phyloP scores from a whole-genome alignment of 2,113 vertebrate genomes.

The Oryzias melastigma region DNA sequence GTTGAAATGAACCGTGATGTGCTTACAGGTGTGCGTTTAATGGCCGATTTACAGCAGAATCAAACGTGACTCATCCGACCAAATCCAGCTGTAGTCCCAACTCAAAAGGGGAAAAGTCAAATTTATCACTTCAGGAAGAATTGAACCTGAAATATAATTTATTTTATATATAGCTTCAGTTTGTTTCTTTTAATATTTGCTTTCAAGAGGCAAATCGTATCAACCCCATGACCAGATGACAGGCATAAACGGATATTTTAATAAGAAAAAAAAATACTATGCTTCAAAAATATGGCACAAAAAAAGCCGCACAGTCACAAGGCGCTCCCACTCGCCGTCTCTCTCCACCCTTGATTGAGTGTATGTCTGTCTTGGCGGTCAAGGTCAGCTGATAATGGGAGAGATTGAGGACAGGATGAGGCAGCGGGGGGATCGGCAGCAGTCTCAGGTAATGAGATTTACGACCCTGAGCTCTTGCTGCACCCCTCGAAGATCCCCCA shows the following conservation, averaged over 20 bases:
- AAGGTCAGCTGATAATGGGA: slow-evolving; percentile 77
- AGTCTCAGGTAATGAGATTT: slow-evolving; percentile 77
- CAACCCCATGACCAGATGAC: slow-evolving; percentile 22
- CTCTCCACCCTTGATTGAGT: slow-evolving; percentile 66
- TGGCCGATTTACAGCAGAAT: slow-evolving; percentile 14
- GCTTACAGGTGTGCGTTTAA: slow-evolving; percentile 49
- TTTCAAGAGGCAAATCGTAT: slow-evolving; percentile 8
- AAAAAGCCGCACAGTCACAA: slow-evolving; percentile 27
- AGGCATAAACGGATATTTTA: slow-evolving; percentile 40
- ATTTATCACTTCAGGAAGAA: not conserved
- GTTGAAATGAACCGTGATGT: slow-evolving; percentile 43
- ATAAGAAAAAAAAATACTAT: slow-evolving; percentile 18
- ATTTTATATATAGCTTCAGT: not conserved
- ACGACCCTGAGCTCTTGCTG: slow-evolving; percentile 69
- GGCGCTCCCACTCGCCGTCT: slow-evolving; percentile 1
- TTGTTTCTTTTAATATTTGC: not conserved
- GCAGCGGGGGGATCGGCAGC: slow-evolving; percentile 50
- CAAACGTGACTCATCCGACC: slow-evolving; percentile 17
- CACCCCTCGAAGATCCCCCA: slow-evolving; percentile 7
- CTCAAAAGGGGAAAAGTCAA: not conserved
- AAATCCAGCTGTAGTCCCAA: slow-evolving; percentile 11
- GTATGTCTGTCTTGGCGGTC: slow-evolving; percentile 68
- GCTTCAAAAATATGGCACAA: slow-evolving; percentile 39
- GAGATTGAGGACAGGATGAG: slow-evolving; percentile 70
- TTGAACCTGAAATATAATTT: not conserved